Conservation (phyloP, 2,113 vertebrate species). For the Trichechus manatus region DNA sequence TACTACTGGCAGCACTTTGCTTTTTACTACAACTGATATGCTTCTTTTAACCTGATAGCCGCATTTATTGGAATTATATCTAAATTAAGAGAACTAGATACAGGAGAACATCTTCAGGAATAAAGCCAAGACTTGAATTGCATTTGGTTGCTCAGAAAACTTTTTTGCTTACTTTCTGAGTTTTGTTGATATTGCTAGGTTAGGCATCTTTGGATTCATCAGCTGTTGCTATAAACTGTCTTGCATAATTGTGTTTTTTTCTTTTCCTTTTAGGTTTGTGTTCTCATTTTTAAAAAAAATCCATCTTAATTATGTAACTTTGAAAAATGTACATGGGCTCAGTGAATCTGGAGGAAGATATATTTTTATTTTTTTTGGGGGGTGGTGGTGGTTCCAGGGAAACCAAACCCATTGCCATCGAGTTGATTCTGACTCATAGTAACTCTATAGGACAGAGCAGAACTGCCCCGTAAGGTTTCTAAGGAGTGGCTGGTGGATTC, state of each 20-base stretch:
- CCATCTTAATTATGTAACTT: not conserved
- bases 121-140: not conserved
- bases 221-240: not conserved
- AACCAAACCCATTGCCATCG: not conserved
- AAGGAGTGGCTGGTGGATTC: too few species aligned
- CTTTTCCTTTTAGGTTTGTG: not conserved
- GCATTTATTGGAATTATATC: not conserved
- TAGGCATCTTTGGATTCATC: not conserved
- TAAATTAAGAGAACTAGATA: slow-evolving; percentile 17
- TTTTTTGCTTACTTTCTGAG: not conserved
- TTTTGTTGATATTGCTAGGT: not conserved
- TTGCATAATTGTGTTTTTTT: not conserved
- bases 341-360: not conserved
- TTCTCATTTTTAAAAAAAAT: not conserved
- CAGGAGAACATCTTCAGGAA: not conserved
- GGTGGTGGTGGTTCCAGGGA: not conserved
- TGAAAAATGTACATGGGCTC: slow-evolving; percentile 15
- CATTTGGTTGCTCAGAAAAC: not conserved
- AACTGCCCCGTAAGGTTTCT: too few species aligned
- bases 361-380: not conserved
- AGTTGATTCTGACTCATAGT: too few species aligned
- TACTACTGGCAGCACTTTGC: not conserved
- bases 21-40: not conserved
- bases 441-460: too few species aligned
- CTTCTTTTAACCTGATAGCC: slow-evolving; percentile 4